Evolutionary conservation across 2,888 invertebrate genomes (phyloP).

Genomic region (Byasa hedistus): DNA sequence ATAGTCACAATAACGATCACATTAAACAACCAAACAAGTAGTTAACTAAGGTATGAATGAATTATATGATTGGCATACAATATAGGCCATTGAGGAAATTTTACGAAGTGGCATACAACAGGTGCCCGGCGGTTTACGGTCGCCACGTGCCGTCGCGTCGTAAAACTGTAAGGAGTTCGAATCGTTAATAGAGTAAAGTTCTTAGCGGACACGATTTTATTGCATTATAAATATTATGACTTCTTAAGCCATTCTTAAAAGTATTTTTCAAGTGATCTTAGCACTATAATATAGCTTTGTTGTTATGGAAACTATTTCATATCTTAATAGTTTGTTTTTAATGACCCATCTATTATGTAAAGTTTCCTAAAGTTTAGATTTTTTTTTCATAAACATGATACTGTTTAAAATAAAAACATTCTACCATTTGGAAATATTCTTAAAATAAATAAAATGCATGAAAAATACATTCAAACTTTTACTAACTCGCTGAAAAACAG

Average conservation of each 20-base stretch:
- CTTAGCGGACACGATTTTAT: slow-evolving; percentile 21
- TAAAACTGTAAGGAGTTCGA: slow-evolving; percentile 39
- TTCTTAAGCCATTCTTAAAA: background rate
- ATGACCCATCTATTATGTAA: no score
- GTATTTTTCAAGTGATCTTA: no score
- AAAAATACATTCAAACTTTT: background rate
- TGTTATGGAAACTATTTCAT: no score
- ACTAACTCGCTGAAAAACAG: slow-evolving; percentile 9
- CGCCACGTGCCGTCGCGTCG: slow-evolving; percentile 61
- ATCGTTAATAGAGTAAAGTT: slow-evolving; percentile 22
- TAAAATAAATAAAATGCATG: no score
- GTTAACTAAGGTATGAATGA: slow-evolving; percentile 47
- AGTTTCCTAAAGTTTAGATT: no score
- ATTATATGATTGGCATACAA: slow-evolving; percentile 68
- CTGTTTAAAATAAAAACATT: no score
- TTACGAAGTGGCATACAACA: slow-evolving; percentile 68
- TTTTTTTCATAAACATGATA: no score
- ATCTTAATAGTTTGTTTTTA: no score
- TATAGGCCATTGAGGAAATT: slow-evolving; percentile 67
- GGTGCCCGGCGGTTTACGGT: slow-evolving; percentile 75
- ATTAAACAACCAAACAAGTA: slow-evolving; percentile 32
- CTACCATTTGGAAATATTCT: no score
- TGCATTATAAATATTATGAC: slow-evolving; percentile 13
- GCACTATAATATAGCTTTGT: no score
- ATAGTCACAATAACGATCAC: slow-evolving; percentile 17